Conservation (phyloP, 2,113 vertebrate species). For the Vanacampus margaritifer region DNA sequence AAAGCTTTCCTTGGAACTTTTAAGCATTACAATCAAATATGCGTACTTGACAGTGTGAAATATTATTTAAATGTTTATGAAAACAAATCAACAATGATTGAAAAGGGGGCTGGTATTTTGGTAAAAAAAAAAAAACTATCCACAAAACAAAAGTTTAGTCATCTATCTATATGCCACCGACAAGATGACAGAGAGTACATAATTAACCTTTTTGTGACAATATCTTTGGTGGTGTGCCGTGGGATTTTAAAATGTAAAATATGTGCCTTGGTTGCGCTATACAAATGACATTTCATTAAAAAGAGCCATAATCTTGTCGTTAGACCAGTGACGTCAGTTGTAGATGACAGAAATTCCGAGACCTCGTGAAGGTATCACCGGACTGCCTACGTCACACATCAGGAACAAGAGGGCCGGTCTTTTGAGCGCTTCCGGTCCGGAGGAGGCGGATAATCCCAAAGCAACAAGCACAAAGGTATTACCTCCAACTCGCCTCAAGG, state of each 20-base stretch:
- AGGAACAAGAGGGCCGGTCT: constrained; percentile 26
- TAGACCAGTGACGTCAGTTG: background rate
- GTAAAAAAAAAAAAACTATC: background rate
- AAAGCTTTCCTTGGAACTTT: too few species aligned
- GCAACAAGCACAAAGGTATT: constrained; percentile 47
- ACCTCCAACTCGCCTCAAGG: constrained; percentile 11
- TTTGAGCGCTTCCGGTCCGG: constrained; percentile 66
- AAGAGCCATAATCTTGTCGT: background rate
- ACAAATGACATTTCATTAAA: background rate
- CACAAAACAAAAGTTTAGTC: background rate
- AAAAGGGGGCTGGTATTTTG: too few species aligned
- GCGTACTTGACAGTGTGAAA: too few species aligned
- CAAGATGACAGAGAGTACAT: too few species aligned
- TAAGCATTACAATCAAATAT: too few species aligned
- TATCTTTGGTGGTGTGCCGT: background rate
- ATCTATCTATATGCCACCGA: background rate
- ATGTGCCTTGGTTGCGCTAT: background rate
- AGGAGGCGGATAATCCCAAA: constrained; percentile 61
- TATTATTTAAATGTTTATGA: too few species aligned
- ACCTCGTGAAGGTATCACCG: constrained; percentile 37
- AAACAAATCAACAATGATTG: too few species aligned
- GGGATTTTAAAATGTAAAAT: background rate
- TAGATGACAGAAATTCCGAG: constrained; percentile 16
- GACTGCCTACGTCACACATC: background rate
- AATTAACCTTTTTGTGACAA: background rate